phyloP scores from a whole-genome alignment of 2,797 vertebrate species.

The Microchirus variegatus region DNA sequence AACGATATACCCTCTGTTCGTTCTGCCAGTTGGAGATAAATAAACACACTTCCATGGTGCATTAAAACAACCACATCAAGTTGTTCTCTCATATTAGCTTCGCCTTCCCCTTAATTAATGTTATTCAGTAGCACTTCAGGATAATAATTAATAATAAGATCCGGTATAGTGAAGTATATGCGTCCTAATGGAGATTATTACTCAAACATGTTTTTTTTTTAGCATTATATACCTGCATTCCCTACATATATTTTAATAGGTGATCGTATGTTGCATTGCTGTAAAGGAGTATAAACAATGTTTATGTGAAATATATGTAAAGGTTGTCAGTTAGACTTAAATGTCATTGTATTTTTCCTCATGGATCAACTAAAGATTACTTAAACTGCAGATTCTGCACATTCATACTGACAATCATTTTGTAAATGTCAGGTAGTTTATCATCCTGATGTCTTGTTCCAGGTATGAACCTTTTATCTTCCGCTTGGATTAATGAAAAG shows the following conservation, averaged over 20 bases:
- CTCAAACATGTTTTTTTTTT: constrained; percentile 43
- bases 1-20: constrained; percentile 21
- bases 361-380: not conserved
- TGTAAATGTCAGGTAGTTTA: not conserved
- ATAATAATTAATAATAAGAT: constrained; percentile 58
- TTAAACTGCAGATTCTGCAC: not conserved
- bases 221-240: constrained; percentile 15
- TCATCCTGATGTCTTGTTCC: constrained; percentile 18
- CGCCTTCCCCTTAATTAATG: constrained; percentile 56
- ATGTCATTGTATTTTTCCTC: not conserved
- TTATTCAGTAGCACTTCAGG: constrained; percentile 52
- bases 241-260: not conserved
- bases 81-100: constrained; percentile 44
- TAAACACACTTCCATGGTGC: constrained; percentile 48
- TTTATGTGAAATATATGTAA: no score
- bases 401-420: not conserved
- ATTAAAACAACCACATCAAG: constrained; percentile 43
- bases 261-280: not conserved
- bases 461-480: constrained; percentile 22
- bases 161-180: constrained; percentile 41
- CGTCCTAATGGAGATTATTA: constrained; percentile 43
- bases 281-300: no score
- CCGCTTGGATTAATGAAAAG: constrained; percentile 42
- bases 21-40: constrained; percentile 59
- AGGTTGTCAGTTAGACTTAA: not conserved